Conservation (phyloP, 1,140 invertebrate genomes). For the Conus ventricosus region DNA sequence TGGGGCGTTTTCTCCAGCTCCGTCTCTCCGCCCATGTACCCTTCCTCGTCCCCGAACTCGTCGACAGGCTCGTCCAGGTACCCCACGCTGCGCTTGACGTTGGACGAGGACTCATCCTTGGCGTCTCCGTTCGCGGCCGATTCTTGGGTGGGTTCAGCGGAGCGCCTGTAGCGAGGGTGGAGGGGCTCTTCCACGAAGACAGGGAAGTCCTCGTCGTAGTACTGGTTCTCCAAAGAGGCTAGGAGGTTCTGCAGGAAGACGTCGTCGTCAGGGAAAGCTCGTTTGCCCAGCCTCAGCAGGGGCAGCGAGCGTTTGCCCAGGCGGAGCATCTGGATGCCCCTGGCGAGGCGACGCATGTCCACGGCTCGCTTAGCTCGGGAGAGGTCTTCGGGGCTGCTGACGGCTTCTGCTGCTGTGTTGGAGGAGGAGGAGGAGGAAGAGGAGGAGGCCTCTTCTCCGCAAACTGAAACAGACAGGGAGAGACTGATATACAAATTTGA, state of each 20-base stretch:
- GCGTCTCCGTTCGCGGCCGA: not conserved
- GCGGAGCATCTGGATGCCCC: conserved; percentile 65
- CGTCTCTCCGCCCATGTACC: conserved; percentile 52
- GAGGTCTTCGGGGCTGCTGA: conserved; percentile 25
- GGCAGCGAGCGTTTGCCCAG: conserved; percentile 48
- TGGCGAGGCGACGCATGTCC: conserved; percentile 61
- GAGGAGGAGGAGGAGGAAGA: conserved; percentile 1
- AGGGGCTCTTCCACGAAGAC: not conserved
- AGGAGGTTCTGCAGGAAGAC: conserved; percentile 37
- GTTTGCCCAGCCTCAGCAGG: not conserved
- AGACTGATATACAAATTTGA: not conserved
- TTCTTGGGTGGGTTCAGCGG: conserved; percentile 21
- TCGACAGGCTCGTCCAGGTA: not conserved
- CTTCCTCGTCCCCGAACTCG: conserved; percentile 49
- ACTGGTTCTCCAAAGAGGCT: conserved; percentile 27
- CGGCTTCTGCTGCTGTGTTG: not conserved
- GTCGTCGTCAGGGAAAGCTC: conserved; percentile 19
- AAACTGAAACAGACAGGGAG: conserved; percentile 46
- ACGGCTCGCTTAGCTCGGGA: conserved; percentile 57
- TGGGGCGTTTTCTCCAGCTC: conserved; percentile 54
- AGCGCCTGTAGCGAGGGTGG: conserved; percentile 17
- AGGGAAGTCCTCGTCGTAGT: not conserved
- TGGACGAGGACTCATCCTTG: not conserved
- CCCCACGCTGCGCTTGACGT: not conserved
- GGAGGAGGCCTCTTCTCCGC: conserved; percentile 37